Conservation (phyloP, 2,888 invertebrate genomes). For the Pecten maximus region DNA sequence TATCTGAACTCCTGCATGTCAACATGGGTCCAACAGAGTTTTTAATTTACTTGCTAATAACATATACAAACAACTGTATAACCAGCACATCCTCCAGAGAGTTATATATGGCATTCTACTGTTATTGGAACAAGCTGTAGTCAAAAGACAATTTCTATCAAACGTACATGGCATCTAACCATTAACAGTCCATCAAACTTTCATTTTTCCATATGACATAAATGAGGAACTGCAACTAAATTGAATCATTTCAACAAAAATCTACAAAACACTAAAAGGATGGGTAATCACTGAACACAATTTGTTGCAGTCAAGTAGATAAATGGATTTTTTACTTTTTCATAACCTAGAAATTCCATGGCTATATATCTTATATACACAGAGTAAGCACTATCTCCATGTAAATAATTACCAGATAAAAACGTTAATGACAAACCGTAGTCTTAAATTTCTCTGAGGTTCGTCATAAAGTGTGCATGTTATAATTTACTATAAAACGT, state of each 20-base stretch:
- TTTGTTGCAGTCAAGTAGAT: neutral
- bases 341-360: neutral
- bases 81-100: no score
- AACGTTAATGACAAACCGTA: neutral
- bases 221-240: neutral
- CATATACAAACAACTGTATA: no score
- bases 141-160: neutral
- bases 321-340: neutral
- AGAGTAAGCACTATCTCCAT: neutral
- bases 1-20: no score
- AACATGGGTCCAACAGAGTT: no score
- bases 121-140: neutral
- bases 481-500: neutral
- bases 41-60: no score
- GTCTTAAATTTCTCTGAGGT: neutral
- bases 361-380: neutral
- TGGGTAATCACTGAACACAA: neutral
- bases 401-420: neutral
- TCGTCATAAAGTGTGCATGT: neutral
- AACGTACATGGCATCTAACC: neutral
- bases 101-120: no score
- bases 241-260: neutral
- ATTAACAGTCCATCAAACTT: neutral
- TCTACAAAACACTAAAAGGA: neutral
- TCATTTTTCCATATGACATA: neutral